phyloP scores from a whole-genome alignment of 2,113 vertebrate genomes.

The Grus americana region DNA sequence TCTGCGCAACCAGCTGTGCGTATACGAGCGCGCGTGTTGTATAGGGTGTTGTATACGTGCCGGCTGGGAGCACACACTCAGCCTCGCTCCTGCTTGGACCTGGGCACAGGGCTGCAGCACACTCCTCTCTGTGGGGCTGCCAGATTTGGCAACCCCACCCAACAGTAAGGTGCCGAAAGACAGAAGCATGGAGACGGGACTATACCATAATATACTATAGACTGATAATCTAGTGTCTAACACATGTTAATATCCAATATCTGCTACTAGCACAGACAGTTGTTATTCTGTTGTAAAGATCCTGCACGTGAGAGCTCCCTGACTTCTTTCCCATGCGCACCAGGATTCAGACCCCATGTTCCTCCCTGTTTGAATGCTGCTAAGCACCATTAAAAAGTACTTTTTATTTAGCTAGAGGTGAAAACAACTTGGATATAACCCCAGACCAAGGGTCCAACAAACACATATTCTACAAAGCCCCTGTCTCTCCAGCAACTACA shows the following conservation, averaged over 20 bases:
- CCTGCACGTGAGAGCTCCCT: neutral
- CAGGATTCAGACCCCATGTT: neutral
- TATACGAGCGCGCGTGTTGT: rapidly evolving
- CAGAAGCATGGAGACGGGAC: neutral
- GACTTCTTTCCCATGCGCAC: no score
- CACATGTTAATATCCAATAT: rapidly evolving
- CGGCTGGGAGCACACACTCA: neutral
- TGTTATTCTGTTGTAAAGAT: no score
- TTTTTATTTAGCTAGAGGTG: neutral
- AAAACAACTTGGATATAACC: neutral
- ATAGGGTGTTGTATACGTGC: no score
- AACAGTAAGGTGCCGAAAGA: neutral
- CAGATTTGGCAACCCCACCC: neutral
- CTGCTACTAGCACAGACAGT: neutral
- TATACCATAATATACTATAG: rapidly evolving
- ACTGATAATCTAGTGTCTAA: neutral
- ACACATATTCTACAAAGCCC: neutral
- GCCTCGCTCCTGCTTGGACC: neutral
- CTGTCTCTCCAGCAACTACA: neutral
- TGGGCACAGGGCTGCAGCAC: neutral
- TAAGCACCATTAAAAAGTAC: neutral
- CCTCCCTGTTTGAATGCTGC: neutral
- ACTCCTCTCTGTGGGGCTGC: rapidly evolving
- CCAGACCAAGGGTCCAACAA: neutral
- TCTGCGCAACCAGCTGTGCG: rapidly evolving